Evolutionary conservation across 2,797 vertebrate species (phyloP).

Genomic region (Varecia variegata): DNA sequence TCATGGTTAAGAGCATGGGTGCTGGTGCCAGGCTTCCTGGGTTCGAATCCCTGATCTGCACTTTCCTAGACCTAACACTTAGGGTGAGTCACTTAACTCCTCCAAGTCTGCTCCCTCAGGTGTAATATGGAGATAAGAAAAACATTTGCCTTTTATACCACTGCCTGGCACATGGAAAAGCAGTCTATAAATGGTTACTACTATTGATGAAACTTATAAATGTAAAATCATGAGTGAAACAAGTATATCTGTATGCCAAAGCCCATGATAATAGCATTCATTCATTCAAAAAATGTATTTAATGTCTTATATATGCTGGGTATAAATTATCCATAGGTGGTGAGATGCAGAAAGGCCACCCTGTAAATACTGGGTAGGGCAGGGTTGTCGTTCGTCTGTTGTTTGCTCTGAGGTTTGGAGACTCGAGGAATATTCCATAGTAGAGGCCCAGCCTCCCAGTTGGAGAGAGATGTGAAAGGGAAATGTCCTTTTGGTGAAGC

Average conservation of each 20-base stretch:
- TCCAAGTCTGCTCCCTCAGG: not conserved
- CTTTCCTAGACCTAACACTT: not conserved
- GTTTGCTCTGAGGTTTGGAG: not conserved
- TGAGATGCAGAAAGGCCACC: not conserved
- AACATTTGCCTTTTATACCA: not conserved
- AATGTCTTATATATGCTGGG: not conserved
- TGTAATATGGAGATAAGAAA: not conserved
- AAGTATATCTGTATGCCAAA: not conserved
- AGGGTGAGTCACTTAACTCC: not conserved
- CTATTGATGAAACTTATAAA: not conserved
- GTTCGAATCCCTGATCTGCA: not conserved
- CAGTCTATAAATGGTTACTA: not conserved
- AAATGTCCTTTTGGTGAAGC: not conserved
- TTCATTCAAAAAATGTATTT: not conserved
- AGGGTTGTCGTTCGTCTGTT: not conserved
- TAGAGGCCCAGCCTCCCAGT: not conserved
- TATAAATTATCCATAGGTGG: not conserved
- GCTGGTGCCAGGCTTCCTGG: not conserved
- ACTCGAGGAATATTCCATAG: not conserved
- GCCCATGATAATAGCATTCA: not conserved
- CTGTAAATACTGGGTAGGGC: not conserved
- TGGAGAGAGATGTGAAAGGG: not conserved
- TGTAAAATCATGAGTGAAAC: not conserved
- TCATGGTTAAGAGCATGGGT: rapidly evolving
- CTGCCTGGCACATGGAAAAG: not conserved